Percentiles rank a stretch among this genome's conserved stretches.
Conservation (phyloP, 2,888 invertebrate genomes). For the Steinernema scapterisci region DNA sequence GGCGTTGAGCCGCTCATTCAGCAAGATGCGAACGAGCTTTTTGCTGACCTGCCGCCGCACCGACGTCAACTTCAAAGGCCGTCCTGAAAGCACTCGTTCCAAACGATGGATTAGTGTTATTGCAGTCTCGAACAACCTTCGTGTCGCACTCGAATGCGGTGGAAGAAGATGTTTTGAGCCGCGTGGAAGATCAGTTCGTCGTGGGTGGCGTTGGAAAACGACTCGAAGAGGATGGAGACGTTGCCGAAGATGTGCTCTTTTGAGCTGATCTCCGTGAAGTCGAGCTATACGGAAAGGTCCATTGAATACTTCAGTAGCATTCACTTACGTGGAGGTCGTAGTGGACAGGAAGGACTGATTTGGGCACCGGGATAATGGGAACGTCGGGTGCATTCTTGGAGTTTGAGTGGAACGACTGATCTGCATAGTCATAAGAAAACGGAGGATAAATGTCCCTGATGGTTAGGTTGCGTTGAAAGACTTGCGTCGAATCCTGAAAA, state of each 20-base stretch:
- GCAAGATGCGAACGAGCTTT: conserved; percentile 54
- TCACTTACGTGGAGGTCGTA: conserved; percentile 58
- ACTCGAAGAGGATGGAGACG: conserved; percentile 57
- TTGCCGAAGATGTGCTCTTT: conserved; percentile 53
- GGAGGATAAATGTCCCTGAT: conserved; percentile 38
- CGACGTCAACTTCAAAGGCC: conserved; percentile 45
- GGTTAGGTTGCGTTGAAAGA: conserved; percentile 33
- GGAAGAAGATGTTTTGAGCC: conserved; percentile 60
- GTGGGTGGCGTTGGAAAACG: conserved; percentile 61
- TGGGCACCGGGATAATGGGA: conserved; percentile 56
- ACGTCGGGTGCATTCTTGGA: conserved; percentile 42
- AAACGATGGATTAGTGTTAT: conserved; percentile 18
- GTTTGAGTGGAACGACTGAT: conserved; percentile 37
- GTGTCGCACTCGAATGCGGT: conserved; percentile 50
- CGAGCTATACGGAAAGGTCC: conserved; percentile 53
- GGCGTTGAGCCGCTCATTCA: conserved; percentile 38
- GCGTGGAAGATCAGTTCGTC: conserved; percentile 62
- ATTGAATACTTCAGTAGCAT: not conserved
- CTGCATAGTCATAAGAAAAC: conserved; percentile 25
- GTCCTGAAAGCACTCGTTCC: conserved; percentile 38
- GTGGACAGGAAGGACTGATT: conserved; percentile 58
- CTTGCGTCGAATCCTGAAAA: not conserved
- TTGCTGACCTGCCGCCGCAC: conserved; percentile 58
- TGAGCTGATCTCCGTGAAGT: conserved; percentile 55
- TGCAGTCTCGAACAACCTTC: conserved; percentile 43